These are phyloP conservation scores for Apis mellifera DNA, from an alignment of 1,140 invertebrate genomes.

Conservation along the genomic window DNA sequence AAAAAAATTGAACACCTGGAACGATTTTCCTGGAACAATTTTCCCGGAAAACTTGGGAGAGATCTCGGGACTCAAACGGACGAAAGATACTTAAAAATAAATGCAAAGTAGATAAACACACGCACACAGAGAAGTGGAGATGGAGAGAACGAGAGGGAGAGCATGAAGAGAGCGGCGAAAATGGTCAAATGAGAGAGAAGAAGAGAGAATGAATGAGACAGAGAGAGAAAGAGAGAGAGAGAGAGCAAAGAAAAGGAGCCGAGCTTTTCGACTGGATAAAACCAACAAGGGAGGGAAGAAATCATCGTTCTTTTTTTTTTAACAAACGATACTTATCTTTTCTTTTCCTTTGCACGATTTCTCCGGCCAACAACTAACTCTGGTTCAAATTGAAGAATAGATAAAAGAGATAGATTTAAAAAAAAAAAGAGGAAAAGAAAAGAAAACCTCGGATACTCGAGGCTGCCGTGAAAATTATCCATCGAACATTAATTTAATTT, in stretches of 20 bases:
- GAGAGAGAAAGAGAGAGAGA: not conserved
- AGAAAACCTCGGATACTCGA: not conserved
- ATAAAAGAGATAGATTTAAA: not conserved
- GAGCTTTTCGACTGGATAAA: slow-evolving; percentile 22
- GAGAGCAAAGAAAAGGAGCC: slow-evolving; percentile 47
- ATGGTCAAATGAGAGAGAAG: slow-evolving; percentile 34
- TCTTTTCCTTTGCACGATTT: not conserved
- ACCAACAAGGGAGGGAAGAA: slow-evolving; percentile 11
- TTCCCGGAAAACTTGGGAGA: not conserved
- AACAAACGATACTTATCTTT: slow-evolving; percentile 29
- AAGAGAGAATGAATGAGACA: not conserved
- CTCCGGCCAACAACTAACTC: slow-evolving; percentile 3
- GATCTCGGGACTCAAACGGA: slow-evolving; percentile 54
- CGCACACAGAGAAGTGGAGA: slow-evolving; percentile 45
- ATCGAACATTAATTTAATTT: not conserved
- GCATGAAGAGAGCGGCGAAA: slow-evolving; percentile 47
- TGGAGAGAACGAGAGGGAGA: not conserved
- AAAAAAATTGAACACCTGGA: not conserved
- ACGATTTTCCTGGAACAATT: not conserved
- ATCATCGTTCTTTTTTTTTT: slow-evolving; percentile 3
- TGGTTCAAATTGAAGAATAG: slow-evolving; percentile 1
- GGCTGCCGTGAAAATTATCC: slow-evolving; percentile 3
- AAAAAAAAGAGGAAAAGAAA: not conserved
- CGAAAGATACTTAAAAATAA: slow-evolving; percentile 31
- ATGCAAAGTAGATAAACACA: slow-evolving; percentile 61